Percentiles rank a stretch among this genome's conserved stretches.
Conservation (phyloP, 2,797 vertebrate species). For the Sylvia borin region DNA sequence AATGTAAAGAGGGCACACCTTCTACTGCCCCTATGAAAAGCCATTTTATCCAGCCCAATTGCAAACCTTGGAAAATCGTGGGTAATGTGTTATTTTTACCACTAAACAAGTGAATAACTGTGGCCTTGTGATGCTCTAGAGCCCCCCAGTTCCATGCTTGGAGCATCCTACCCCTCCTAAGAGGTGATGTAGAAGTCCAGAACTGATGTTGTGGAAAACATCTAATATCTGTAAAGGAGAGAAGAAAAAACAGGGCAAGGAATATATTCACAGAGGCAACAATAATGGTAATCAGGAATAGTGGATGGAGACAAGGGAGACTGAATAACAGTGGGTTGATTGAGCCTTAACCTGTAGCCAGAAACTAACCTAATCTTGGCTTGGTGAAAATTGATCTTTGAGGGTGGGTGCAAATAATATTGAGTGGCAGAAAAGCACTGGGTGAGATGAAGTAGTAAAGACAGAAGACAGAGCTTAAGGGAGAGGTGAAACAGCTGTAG, state of each 20-base stretch:
- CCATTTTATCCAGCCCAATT: neutral
- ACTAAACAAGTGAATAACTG: neutral
- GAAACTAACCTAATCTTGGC: neutral
- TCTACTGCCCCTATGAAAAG: neutral
- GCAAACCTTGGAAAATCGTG: neutral
- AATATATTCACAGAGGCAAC: neutral
- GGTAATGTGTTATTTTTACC: neutral
- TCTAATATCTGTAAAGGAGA: neutral
- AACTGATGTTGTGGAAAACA: neutral
- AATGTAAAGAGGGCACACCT: neutral
- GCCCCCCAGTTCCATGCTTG: neutral
- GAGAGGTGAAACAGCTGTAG: neutral
- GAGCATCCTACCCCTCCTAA: neutral
- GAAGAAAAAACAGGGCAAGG: neutral
- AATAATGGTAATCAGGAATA: neutral
- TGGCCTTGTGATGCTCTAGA: neutral
- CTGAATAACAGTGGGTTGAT: neutral
- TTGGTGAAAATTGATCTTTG: neutral
- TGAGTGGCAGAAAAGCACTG: neutral
- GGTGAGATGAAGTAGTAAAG: neutral
- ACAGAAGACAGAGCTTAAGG: neutral
- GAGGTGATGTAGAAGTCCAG: neutral
- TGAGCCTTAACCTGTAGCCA: neutral
- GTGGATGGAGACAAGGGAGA: neutral
- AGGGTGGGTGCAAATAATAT: neutral